These are phyloP conservation scores for Xenopus tropicalis DNA, from an alignment of 2,113 vertebrate genomes.

Conservation along the genomic window UCB_Xtro_10.0 CM004447.2:68935001-68935500, in stretches of 20 bases:
- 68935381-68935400: constrained; percentile 16
- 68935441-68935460: not conserved
- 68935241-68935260: constrained; percentile 27
- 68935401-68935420: constrained; percentile 3
- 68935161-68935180: constrained; percentile 45
- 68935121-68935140: constrained; percentile 45
- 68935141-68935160: constrained; percentile 51
- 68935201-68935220: constrained; percentile 48
- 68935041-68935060: not conserved
- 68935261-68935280: constrained; percentile 14
- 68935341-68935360: constrained; percentile 7
- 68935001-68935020: not conserved
- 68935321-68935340: not conserved
- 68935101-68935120: constrained; percentile 20
- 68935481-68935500: no score
- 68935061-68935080: constrained; percentile 12
- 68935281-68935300: constrained; percentile 17
- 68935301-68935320: constrained; percentile 21
- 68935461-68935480: no score
- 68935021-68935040: not conserved
- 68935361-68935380: not conserved
- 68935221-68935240: constrained; percentile 34
- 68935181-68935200: constrained; percentile 48
- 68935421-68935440: not conserved
- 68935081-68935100: constrained; percentile 8